These are phyloP conservation scores for Anser brachyrhynchus DNA, from an alignment of 2,113 vertebrate species.

Conservation along the genomic window DNA sequence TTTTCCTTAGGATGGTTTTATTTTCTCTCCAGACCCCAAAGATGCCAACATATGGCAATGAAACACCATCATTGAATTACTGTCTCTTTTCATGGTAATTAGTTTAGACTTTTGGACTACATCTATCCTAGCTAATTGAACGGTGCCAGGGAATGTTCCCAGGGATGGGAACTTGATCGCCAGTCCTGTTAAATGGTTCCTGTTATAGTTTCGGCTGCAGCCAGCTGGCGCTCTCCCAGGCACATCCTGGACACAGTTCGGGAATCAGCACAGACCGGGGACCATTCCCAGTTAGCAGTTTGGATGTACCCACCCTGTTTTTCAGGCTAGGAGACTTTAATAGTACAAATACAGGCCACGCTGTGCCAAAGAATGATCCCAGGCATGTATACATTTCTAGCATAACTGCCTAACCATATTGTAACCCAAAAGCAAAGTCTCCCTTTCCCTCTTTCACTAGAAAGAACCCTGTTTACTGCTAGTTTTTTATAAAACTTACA, in stretches of 20 bases:
- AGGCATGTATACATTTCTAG: neutral
- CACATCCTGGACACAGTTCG: neutral
- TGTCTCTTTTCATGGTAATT: conserved; percentile 37
- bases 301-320: neutral
- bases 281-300: conserved; percentile 7
- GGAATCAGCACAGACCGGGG: neutral
- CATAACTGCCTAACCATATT: neutral
- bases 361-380: neutral
- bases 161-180: neutral
- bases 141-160: neutral
- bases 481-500: accelerated
- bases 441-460: neutral
- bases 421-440: neutral
- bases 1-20: neutral
- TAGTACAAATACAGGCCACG: neutral
- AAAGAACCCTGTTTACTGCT: accelerated
- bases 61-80: neutral
- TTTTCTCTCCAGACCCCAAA: neutral
- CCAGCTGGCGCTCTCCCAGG: neutral
- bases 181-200: conserved; percentile 22
- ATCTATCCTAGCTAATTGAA: conserved; percentile 35
- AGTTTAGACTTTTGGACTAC: conserved; percentile 24
- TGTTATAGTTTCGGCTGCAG: conserved; percentile 10
- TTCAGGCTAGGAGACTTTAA: neutral
- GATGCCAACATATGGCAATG: conserved; percentile 7